Conservation (phyloP, 2,888 invertebrate species). For the Aphidius colemani region DNA sequence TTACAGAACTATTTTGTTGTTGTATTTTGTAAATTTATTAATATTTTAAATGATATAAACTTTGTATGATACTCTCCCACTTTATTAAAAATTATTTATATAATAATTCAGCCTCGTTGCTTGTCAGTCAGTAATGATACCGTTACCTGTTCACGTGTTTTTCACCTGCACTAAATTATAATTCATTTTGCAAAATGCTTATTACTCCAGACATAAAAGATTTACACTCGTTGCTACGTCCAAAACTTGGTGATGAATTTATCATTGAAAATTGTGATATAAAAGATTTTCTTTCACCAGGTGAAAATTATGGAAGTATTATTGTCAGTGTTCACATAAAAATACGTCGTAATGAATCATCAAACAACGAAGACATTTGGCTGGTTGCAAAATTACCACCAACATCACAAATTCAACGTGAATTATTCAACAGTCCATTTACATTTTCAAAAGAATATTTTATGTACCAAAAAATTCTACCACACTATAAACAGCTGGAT, state of each 20-base stretch:
- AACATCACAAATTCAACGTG: slow-evolving; percentile 62
- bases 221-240: slow-evolving; percentile 44
- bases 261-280: slow-evolving; percentile 40
- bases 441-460: slow-evolving; percentile 67
- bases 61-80: too few relatives aligned
- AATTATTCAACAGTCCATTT: slow-evolving; percentile 63
- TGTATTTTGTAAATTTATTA: too few relatives aligned
- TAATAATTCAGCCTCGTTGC: too few relatives aligned
- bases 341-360: slow-evolving; percentile 33
- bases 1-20: too few relatives aligned
- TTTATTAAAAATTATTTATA: too few relatives aligned
- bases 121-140: not conserved
- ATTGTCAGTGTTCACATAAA: slow-evolving; percentile 59
- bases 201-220: slow-evolving; percentile 29
- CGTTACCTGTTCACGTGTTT: not conserved
- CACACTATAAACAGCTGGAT: slow-evolving; percentile 62
- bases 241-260: slow-evolving; percentile 37
- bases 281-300: slow-evolving; percentile 55
- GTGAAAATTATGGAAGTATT: slow-evolving; percentile 69
- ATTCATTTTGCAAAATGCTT: not conserved
- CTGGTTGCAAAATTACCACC: slow-evolving; percentile 67
- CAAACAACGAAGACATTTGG: slow-evolving; percentile 54
- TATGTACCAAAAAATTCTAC: slow-evolving; percentile 63
- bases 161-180: not conserved
- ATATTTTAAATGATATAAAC: too few relatives aligned